Evolutionary conservation across 92 coral and sea anemone genomes (phyloP).

Genomic region (Zoanthus sansibaricus): DNA sequence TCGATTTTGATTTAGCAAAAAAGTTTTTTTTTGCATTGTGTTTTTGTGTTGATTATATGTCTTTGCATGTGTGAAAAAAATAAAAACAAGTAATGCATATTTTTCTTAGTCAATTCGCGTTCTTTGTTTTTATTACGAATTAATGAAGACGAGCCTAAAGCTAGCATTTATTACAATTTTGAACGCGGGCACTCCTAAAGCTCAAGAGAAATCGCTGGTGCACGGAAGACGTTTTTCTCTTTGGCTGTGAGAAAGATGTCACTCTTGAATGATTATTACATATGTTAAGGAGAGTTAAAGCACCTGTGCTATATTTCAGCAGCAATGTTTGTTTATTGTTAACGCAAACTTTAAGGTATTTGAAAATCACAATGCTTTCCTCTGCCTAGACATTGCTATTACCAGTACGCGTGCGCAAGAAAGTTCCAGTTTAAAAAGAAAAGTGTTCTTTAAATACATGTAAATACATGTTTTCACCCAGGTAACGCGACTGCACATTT

Average conservation of each 20-base stretch:
- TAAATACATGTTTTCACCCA: background rate
- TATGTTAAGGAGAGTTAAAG: background rate
- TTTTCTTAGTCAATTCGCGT: background rate
- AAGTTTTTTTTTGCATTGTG: background rate
- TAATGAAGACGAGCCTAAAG: background rate
- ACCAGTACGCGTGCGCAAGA: slow-evolving; percentile 17
- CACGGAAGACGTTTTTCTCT: background rate
- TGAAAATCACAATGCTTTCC: background rate
- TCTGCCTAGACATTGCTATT: background rate
- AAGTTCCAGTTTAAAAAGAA: background rate
- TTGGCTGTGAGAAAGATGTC: background rate
- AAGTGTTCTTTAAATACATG: background rate
- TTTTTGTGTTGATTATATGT: background rate
- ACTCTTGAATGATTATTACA: background rate
- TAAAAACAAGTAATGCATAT: background rate
- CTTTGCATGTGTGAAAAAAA: background rate
- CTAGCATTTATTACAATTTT: background rate
- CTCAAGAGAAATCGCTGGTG: background rate
- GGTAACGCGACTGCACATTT: background rate
- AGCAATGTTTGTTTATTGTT: background rate
- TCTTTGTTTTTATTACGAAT: background rate
- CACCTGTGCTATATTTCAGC: background rate
- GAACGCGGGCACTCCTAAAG: background rate
- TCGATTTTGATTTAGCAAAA: background rate
- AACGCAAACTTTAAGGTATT: background rate